Conservation (phyloP, 2,113 vertebrate genomes). For the Scomber scombrus region DNA sequence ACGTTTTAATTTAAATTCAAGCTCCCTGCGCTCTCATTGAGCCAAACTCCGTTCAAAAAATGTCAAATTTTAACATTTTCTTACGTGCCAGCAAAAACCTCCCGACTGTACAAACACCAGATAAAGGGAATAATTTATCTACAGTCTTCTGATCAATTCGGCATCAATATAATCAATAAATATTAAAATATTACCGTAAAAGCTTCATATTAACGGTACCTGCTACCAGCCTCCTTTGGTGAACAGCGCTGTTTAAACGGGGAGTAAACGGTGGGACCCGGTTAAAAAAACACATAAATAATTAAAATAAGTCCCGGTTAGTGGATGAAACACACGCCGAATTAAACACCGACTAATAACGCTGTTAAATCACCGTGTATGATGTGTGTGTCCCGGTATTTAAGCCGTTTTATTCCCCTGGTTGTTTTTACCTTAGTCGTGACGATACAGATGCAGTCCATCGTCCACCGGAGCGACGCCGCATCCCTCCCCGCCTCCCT, state of each 20-base stretch:
- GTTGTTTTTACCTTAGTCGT: slow-evolving; percentile 91
- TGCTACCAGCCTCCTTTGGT: background rate
- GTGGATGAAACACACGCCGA: background rate
- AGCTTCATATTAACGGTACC: background rate
- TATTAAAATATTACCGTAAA: rapidly evolving
- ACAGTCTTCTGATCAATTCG: no score
- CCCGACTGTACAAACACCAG: rapidly evolving
- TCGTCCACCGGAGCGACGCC: slow-evolving; percentile 69
- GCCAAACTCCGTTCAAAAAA: slow-evolving; percentile 7
- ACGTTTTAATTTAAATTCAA: background rate
- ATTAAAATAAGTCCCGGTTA: rapidly evolving
- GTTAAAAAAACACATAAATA: no score
- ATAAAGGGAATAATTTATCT: no score
- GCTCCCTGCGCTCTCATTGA: no score
- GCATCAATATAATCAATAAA: no score
- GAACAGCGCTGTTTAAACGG: no score
- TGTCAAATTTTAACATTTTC: background rate
- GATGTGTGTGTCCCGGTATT: rapidly evolving
- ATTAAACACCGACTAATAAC: background rate
- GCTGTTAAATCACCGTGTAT: rapidly evolving
- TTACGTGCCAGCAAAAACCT: background rate
- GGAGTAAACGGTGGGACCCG: no score
- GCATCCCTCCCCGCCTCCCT: slow-evolving; percentile 35
- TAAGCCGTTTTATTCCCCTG: background rate
- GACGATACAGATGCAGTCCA: slow-evolving; percentile 96